Percentiles rank a stretch among this genome's conserved stretches.
These are phyloP conservation scores for Scalopus aquaticus DNA, from an alignment of 2,113 vertebrate genomes.

Conservation along the genomic window DNA sequence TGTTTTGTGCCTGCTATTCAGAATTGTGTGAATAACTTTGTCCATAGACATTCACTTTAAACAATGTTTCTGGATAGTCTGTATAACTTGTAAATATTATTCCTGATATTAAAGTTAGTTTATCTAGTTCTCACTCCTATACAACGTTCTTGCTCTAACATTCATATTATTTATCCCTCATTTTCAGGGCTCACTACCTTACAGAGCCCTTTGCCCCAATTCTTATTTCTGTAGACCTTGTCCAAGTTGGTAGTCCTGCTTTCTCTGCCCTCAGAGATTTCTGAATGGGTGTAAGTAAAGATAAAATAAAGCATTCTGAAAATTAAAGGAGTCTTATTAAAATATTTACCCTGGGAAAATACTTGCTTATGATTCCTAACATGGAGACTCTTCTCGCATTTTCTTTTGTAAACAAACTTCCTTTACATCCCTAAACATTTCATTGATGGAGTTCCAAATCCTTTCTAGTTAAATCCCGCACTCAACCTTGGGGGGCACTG, in stretches of 20 bases:
- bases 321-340: neutral
- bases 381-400: neutral
- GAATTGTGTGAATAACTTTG: constrained; percentile 47
- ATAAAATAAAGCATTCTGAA: neutral
- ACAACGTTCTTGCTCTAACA: neutral
- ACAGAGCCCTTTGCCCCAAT: neutral
- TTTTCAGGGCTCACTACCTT: neutral
- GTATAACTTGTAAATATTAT: constrained; percentile 26
- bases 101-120: neutral
- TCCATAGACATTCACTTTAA: constrained; percentile 43
- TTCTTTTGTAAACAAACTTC: neutral
- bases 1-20: constrained; percentile 60
- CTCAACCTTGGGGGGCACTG: neutral
- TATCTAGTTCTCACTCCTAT: neutral
- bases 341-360: neutral
- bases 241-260: neutral
- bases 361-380: constrained; percentile 6
- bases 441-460: neutral
- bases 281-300: neutral
- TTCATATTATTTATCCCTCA: neutral
- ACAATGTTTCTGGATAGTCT: constrained; percentile 30
- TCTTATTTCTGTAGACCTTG: neutral
- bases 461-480: neutral
- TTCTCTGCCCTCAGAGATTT: neutral
- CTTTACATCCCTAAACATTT: neutral